phyloP scores from a whole-genome alignment of 2,888 invertebrate genomes.

The Latheticus oryzae region DNA sequence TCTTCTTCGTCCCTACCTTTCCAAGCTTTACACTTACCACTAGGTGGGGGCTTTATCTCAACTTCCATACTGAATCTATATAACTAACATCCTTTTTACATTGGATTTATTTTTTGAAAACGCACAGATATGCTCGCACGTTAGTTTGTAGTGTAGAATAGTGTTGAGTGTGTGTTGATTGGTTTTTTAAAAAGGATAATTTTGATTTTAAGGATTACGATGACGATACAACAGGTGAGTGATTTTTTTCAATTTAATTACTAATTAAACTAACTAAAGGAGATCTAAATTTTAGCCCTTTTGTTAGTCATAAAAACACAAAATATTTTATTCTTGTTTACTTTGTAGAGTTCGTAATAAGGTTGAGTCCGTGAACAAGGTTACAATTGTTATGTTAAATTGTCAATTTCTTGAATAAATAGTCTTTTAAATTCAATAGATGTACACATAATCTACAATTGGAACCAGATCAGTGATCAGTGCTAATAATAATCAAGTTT shows the following conservation, averaged over 20 bases:
- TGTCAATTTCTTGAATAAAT: no score
- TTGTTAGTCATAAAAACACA: no score
- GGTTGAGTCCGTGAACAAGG: no score
- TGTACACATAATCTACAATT: no score
- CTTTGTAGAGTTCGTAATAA: no score
- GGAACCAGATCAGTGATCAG: no score
- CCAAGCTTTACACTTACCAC: slow-evolving; percentile 45
- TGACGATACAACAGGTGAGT: slow-evolving; percentile 56
- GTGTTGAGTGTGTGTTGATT: slow-evolving; percentile 50
- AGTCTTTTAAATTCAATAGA: no score
- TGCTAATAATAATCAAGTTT: no score
- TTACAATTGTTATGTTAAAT: no score
- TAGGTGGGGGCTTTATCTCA: slow-evolving; percentile 51
- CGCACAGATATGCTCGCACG: slow-evolving; percentile 48
- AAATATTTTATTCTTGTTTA: no score
- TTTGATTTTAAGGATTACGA: slow-evolving; percentile 50
- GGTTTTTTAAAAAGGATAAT: slow-evolving; percentile 36
- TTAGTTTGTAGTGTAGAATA: slow-evolving; percentile 53
- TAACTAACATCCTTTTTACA: slow-evolving; percentile 50
- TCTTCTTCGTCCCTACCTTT: slow-evolving; percentile 53
- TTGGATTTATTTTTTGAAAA: slow-evolving; percentile 54
- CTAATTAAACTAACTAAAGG: slow-evolving; percentile 42
- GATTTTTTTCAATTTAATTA: slow-evolving; percentile 4
- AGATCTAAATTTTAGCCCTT: slow-evolving; percentile 34
- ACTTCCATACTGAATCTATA: slow-evolving; percentile 56